Evolutionary conservation across 2,888 invertebrate species (phyloP), one percentile per base, ranked within the genome.

Genomic region (Ichneumoninae sp.): DNA sequence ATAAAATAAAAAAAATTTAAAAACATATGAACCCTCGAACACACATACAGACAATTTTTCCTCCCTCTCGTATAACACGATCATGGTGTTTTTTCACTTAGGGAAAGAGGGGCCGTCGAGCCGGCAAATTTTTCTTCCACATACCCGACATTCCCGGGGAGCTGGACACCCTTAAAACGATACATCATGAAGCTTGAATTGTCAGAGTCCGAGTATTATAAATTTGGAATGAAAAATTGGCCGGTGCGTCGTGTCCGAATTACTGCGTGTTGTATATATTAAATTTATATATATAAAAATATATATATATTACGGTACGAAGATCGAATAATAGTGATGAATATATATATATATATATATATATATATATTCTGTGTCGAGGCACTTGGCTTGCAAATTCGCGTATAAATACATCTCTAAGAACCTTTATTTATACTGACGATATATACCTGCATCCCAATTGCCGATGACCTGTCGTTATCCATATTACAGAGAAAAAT

Each of bases 201-300:
- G 19, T 22, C 68, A 57, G 33, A 68, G 74, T 74, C 57, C 54
- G 76, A 70, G 57, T 70, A 62, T 60, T 60, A n/a, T 40, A 68
- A 47, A 62, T 26, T 82, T 19, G 65, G 52, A 76, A 69, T 60
- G 50, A 68, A 66, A 79, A 83, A 87, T 87, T 87, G 82, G 87
- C 85, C 84, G 82, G 79, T 82, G 71, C 40, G 69, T 87, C 80
- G 81, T 83, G 87, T 86, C 86, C 84, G 83, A 89, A 90, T 90
- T 89, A 90, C 89, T 92, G 89, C 90, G 90, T 92, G 92, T 93
- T 93, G 92, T 93, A 92, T 92, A 92, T 92, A 92, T 89, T 89
- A 91, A 91, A 89, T 88, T 91, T 90, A 92, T 89, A 90, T 75
- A 88, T 82, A 83, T 86, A 88, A 54, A 90, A 88, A 89, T 85